Evolutionary conservation across 2,888 invertebrate genomes (phyloP), one percentile per base, ranked within the genome.

Genomic region (Oscheius sp.): DNA sequence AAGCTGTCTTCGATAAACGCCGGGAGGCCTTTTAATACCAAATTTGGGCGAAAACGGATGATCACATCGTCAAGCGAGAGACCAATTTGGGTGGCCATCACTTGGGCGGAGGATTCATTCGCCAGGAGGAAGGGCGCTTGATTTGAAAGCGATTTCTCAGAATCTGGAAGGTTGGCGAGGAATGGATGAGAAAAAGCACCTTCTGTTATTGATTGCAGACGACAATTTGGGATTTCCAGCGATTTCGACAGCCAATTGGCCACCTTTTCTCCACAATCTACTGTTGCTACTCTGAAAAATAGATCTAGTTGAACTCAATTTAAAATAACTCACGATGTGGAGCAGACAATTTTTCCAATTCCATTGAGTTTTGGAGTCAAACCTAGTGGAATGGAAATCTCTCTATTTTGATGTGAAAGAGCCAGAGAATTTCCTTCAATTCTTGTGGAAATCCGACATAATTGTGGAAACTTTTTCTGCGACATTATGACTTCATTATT

Each of bases 41-140:
- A 90, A 88, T 97, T 97, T n/a, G 93, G 92, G 84, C 97, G 90
- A 88, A 97, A 96, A 79, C 96, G 90, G 72, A 91, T 90, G 8
- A 81, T 68, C 17, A 82, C 74, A 8, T 80, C 80, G 25, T 76
- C 70, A 10, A 46, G 91, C 77, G 71, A 88, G 87, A 33, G 75
- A 15, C 90, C 88, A 6, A 92, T 86, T 2, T 91, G 88, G 53
- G 92, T 85, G 23, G 88, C 83, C 45, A 92, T 89, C 39, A 77
- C 68, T 20, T 65, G 87, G 0, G 94, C 91, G 74, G 94, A 95
- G 0, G 92, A 90, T 80, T 90, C 89, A 87, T 92, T 94, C 63
- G 96, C 89, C 55, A 96, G 88, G 57, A 96, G 90, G 87, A 91
- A 94, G 86, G 94, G 94, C 0, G 93, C 93, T 88, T 93, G 92